These are phyloP conservation scores for Spodoptera litura DNA, from an alignment of 1,140 invertebrate species.

Conservation along the genomic window DNA sequence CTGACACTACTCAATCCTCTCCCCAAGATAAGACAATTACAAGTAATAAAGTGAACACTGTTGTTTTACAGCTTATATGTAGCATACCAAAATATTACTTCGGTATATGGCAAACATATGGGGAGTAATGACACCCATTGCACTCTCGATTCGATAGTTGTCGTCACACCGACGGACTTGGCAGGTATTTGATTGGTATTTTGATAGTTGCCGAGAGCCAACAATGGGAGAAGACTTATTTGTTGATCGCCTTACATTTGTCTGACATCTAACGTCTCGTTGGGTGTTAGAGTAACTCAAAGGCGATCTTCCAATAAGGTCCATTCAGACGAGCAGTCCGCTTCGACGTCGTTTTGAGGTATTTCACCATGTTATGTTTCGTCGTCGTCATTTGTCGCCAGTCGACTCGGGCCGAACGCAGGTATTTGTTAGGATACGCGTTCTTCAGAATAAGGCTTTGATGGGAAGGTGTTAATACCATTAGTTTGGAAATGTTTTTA, in stretches of 20 bases:
- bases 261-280: constrained; percentile 4
- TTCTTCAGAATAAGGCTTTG: constrained; percentile 34
- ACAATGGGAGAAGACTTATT: constrained; percentile 62
- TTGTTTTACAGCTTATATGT: constrained; percentile 84
- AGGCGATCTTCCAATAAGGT: constrained; percentile 62
- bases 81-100: constrained; percentile 82
- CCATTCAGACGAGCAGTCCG: constrained; percentile 62
- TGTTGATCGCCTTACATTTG: constrained; percentile 55
- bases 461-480: constrained; percentile 15
- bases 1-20: constrained; percentile 50
- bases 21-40: constrained; percentile 58
- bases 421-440: constrained; percentile 79
- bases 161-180: constrained; percentile 84
- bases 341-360: constrained; percentile 77
- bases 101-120: constrained; percentile 81
- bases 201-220: constrained; percentile 79
- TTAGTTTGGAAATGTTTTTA: constrained; percentile 12
- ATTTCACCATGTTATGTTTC: constrained; percentile 72
- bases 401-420: constrained; percentile 65
- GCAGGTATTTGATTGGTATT: constrained; percentile 85
- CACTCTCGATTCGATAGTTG: constrained; percentile 80
- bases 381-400: constrained; percentile 61
- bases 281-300: constrained; percentile 29
- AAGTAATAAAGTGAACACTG: constrained; percentile 84
- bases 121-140: constrained; percentile 73